phyloP scores from a whole-genome alignment of 2,888 invertebrate genomes.

The Erynnis tages region DNA sequence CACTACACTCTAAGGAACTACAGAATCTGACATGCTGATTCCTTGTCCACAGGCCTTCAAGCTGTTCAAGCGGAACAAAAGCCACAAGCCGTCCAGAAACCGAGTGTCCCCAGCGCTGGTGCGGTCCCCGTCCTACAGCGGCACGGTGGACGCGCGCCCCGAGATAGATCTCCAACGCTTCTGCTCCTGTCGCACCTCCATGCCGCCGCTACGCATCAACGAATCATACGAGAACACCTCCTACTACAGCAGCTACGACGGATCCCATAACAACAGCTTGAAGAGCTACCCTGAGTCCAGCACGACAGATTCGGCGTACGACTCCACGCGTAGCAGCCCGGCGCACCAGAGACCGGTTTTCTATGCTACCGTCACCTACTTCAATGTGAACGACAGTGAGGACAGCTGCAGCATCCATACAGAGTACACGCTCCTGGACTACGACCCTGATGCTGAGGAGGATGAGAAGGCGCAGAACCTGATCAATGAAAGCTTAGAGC shows the following conservation, averaged over 20 bases:
- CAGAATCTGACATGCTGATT: neutral
- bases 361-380: constrained; percentile 71
- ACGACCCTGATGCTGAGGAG: constrained; percentile 54
- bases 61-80: constrained; percentile 66
- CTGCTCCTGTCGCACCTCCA: constrained; percentile 65
- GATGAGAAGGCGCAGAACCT: constrained; percentile 67
- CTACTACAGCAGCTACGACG: constrained; percentile 61
- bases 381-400: constrained; percentile 71
- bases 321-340: constrained; percentile 66
- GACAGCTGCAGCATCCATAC: constrained; percentile 73
- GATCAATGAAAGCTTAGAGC: constrained; percentile 70
- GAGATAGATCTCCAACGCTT: constrained; percentile 68
- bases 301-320: constrained; percentile 71
- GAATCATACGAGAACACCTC: constrained; percentile 58
- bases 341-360: constrained; percentile 54
- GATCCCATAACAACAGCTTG: constrained; percentile 58
- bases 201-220: constrained; percentile 51
- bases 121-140: constrained; percentile 65
- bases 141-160: constrained; percentile 67
- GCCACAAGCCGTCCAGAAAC: constrained; percentile 58
- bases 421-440: constrained; percentile 68
- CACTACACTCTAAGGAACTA: no score
- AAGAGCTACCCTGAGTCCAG: constrained; percentile 57
- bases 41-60: constrained; percentile 69
- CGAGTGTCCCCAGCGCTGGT: constrained; percentile 64